Evolutionary conservation across 2,888 invertebrate species (phyloP), one percentile per base, ranked within the genome.

Genomic region (Agrilus biguttatus): DNA sequence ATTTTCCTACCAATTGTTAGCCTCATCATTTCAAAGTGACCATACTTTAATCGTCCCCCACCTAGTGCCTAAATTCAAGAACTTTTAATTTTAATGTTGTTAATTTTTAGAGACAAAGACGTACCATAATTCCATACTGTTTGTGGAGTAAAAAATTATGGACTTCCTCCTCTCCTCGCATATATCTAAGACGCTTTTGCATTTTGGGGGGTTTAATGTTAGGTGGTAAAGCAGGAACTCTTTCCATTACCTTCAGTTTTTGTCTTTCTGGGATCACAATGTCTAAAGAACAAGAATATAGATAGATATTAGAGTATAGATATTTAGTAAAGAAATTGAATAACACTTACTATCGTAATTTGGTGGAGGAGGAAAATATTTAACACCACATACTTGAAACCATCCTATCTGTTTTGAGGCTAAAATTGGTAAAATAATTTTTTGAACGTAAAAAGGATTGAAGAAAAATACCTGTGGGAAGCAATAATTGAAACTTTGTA

Each of bases 111-210:
- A 28, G 5, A 28, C 8, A 4, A 8, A 1, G 2, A 10, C 77
- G 70, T 69, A 91, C 91, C 65, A 93, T 73, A 49, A 98, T 80
- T 36, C 93, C 98, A 73, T 78, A 98, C 58, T 99, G 96, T 57
- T 87, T 82, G 55, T 95, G 83, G 46, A 89, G 72, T 10, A 98
- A 68, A 41, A 76, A 75, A 53, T 84, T 96, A 57, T 97, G 93
- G 19, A 91, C 61, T 5, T 62, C 49, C 66, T 97, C 97, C 1
- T 93, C 92, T 0, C 96, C 96, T 60, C 93, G 71, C 85, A 93
- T 91, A 34, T 82, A 77, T n/a, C 74, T 71, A 2, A 92, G 66
- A 41, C 75, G 74, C 58, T 89, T 93, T 51, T 81, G 80, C 86
- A 88, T 89, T 69, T 88, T 91, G 3, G 83, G 86, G 14, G 86